phyloP scores from a whole-genome alignment of 2,888 invertebrate genomes.

The Parthenolecanium corni region DNA sequence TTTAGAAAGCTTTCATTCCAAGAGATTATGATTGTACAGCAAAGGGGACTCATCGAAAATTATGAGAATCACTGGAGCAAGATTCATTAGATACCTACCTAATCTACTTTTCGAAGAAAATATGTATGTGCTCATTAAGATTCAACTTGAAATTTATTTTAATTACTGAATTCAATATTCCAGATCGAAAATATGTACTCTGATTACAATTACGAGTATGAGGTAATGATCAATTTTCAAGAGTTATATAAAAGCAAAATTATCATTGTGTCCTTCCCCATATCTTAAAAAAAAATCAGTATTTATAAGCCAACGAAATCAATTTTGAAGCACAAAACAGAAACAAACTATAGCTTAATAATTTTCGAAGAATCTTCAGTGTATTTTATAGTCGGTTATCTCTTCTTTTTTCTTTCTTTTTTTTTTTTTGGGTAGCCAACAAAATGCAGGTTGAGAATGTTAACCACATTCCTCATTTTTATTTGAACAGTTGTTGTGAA shows the following conservation, averaged over 20 bases:
- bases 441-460: neutral
- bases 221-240: constrained; percentile 13
- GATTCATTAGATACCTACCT: too few species aligned
- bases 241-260: constrained; percentile 9
- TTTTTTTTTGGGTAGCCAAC: neutral
- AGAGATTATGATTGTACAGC: too few species aligned
- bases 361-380: neutral
- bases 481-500: neutral
- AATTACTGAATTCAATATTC: too few species aligned
- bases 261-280: constrained; percentile 5
- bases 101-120: too few species aligned
- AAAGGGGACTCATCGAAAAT: too few species aligned
- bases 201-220: constrained; percentile 5
- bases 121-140: too few species aligned
- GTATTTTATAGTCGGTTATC: neutral
- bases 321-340: constrained; percentile 16
- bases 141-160: too few species aligned
- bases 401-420: neutral
- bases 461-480: constrained; percentile 15
- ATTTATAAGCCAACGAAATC: constrained; percentile 11
- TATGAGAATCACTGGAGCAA: too few species aligned
- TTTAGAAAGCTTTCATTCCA: too few species aligned
- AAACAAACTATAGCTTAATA: constrained; percentile 4
- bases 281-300: neutral
- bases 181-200: too few species aligned